Evolutionary conservation across 2,113 vertebrate species (phyloP).

Genomic region (Tachuris rubrigastra): DNA sequence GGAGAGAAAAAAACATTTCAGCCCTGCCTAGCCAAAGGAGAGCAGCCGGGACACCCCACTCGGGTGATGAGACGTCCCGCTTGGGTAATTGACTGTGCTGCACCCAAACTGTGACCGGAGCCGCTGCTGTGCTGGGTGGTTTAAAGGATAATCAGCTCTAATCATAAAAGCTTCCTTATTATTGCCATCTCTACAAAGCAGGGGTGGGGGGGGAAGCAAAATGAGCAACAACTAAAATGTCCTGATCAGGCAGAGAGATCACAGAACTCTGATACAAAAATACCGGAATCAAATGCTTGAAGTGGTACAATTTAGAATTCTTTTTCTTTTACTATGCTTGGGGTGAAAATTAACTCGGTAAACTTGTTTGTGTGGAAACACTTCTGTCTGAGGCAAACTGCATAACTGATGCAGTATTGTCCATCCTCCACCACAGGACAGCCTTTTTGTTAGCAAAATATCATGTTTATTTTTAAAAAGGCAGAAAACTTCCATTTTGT

Average conservation of each 20-base stretch:
- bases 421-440: neutral
- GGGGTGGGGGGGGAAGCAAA: neutral
- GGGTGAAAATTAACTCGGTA: neutral
- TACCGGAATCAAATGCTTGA: neutral
- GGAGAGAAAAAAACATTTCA: neutral
- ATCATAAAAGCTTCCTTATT: neutral
- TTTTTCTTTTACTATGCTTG: neutral
- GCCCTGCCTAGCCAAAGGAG: neutral
- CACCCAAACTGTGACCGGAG: neutral
- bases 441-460: neutral
- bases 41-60: fast-evolving
- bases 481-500: neutral
- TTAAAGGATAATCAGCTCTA: neutral
- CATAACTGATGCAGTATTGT: neutral
- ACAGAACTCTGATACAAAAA: neutral
- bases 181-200: fast-evolving
- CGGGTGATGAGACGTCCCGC: fast-evolving
- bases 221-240: neutral
- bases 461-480: neutral
- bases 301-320: neutral
- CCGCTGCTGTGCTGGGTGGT: fast-evolving
- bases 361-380: neutral
- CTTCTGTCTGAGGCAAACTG: neutral
- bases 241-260: neutral
- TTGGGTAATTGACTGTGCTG: neutral